A percentile compares a stretch with the other conserved stretches of the same genome.
Evolutionary conservation across 2,888 invertebrate genomes (phyloP).

Genomic region (Lagria hirta): DNA sequence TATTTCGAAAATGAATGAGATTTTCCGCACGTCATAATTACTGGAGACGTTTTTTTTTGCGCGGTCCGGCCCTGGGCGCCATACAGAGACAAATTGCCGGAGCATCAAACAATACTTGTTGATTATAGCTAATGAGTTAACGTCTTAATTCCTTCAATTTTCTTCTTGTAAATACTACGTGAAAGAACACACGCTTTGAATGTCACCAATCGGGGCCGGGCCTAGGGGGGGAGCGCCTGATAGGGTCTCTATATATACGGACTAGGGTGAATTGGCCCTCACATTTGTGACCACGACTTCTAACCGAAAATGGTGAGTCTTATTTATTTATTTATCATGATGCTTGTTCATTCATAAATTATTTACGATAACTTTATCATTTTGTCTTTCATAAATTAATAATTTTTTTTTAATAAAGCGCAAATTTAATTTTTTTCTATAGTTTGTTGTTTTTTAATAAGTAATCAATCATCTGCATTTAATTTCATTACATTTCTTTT

Average conservation of each 20-base stretch:
- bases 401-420: no score
- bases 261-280: conserved; percentile 16
- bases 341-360: no score
- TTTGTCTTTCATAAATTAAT: no score
- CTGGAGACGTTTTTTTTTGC: conserved; percentile 2
- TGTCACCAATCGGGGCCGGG: conserved; percentile 6
- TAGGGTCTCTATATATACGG: conserved; percentile 18
- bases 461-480: no score
- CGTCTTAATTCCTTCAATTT: conserved; percentile 26
- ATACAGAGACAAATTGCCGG: conserved; percentile 3
- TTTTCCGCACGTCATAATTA: no score
- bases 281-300: conserved; percentile 16
- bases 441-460: no score
- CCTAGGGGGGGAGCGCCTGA: conserved; percentile 12
- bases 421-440: no score
- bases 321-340: no score
- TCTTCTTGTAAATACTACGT: conserved; percentile 23
- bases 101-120: conserved; percentile 16
- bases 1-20: no score
- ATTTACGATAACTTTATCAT: no score
- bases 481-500: no score
- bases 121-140: conserved; percentile 23
- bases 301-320: conserved; percentile 20
- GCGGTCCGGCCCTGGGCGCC: conserved; percentile 13
- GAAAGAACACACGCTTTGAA: conserved; percentile 19